These are phyloP conservation scores for Urocolius indicus DNA, from an alignment of 2,113 vertebrate species.

Conservation along the genomic window DNA sequence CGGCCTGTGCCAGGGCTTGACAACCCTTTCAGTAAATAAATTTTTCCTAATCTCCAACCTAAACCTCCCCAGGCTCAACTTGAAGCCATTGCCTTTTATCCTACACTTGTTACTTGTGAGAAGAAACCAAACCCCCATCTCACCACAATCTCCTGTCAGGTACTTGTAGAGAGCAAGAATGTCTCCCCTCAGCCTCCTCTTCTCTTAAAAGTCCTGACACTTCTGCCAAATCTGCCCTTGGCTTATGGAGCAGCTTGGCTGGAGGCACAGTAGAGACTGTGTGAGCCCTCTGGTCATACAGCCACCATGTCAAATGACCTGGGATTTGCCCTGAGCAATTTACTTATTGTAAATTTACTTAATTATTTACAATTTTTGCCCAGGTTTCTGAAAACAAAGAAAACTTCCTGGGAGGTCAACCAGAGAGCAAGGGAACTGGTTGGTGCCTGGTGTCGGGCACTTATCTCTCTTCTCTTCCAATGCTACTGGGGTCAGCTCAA, in stretches of 20 bases:
- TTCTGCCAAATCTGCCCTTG: neutral
- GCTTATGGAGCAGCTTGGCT: neutral
- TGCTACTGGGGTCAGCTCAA: neutral
- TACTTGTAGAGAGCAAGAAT: too few species aligned
- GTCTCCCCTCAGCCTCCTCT: too few species aligned
- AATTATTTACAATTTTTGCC: neutral
- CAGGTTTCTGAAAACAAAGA: neutral
- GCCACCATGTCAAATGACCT: accelerated
- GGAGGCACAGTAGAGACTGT: neutral
- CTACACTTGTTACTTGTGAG: too few species aligned
- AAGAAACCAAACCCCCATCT: too few species aligned
- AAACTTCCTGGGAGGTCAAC: neutral
- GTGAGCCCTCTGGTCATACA: accelerated
- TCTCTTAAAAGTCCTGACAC: neutral
- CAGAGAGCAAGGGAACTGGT: neutral
- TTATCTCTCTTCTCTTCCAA: neutral
- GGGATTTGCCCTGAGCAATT: neutral
- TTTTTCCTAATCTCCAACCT: too few species aligned
- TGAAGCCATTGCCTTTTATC: too few species aligned
- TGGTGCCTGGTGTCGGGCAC: neutral
- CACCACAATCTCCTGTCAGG: too few species aligned
- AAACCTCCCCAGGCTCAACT: too few species aligned
- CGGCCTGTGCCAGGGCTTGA: too few species aligned
- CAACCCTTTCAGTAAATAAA: too few species aligned
- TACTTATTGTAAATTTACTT: neutral